phyloP scores from a whole-genome alignment of 2,113 vertebrate species.

The Daboia siamensis region DNA sequence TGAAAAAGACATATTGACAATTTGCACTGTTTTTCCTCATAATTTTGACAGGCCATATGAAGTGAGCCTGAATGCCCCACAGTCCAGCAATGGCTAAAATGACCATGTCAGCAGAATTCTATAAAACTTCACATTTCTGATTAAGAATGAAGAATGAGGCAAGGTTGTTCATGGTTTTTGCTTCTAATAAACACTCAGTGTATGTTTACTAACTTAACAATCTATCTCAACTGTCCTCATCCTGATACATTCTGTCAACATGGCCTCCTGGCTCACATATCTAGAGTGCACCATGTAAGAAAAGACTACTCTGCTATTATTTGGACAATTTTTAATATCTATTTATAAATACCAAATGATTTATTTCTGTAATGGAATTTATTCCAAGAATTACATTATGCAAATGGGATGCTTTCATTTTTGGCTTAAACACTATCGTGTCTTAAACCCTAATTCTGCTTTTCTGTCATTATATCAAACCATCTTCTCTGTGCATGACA shows the following conservation, averaged over 20 bases:
- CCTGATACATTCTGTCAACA: neutral
- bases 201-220: neutral
- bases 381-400: neutral
- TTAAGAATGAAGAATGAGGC: neutral
- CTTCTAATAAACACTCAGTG: neutral
- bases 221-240: neutral
- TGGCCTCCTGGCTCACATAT: neutral
- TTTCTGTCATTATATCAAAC: neutral
- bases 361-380: neutral
- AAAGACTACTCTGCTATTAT: neutral
- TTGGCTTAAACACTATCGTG: neutral
- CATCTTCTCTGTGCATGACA: neutral
- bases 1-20: conserved; percentile 55
- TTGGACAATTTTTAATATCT: neutral
- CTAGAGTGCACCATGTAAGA: neutral
- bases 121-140: conserved; percentile 41
- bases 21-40: conserved; percentile 50
- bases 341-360: neutral
- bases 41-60: conserved; percentile 49
- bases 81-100: conserved; percentile 29
- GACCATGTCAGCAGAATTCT: conserved; percentile 48
- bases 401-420: neutral
- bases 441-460: neutral
- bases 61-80: conserved; percentile 48
- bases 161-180: neutral